Conservation (phyloP, 2,888 invertebrate genomes). For the Fragum whitleyi region DNA sequence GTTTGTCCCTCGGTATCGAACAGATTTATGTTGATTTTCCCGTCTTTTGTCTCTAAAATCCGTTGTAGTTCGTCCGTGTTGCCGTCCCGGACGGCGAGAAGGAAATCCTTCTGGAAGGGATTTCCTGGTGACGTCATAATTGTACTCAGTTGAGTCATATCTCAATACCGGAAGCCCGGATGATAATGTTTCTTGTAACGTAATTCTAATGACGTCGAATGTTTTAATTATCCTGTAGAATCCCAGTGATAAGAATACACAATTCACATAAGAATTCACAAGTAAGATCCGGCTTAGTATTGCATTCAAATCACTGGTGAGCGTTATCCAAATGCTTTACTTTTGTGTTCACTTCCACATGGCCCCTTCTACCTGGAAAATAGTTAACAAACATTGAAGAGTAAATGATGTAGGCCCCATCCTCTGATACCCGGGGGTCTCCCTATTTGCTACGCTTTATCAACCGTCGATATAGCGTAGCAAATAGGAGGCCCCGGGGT, state of each 20-base stretch:
- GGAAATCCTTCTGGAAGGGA: conserved; percentile 81
- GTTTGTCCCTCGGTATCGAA: conserved; percentile 85
- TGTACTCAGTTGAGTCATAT: conserved; percentile 5
- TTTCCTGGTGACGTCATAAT: conserved; percentile 60
- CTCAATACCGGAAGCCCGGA: not conserved
- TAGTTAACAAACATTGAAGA: too few relatives aligned
- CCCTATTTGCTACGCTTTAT: too few relatives aligned
- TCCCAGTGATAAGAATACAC: not conserved
- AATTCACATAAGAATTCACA: too few relatives aligned
- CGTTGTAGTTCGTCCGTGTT: conserved; percentile 81
- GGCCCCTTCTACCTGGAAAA: too few relatives aligned
- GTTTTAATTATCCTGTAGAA: not conserved
- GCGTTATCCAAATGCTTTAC: not conserved
- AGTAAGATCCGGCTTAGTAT: not conserved
- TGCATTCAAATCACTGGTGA: not conserved
- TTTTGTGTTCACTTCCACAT: not conserved
- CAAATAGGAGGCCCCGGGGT: too few relatives aligned
- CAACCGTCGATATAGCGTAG: too few relatives aligned
- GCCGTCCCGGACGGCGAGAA: conserved; percentile 83
- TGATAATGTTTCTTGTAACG: not conserved
- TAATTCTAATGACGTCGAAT: not conserved
- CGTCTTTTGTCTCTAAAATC: conserved; percentile 82
- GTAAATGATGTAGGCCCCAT: too few relatives aligned
- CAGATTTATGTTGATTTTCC: conserved; percentile 84
- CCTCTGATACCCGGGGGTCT: too few relatives aligned